These are phyloP conservation scores for Poecilia wingei DNA, from an alignment of 2,797 vertebrate species.

Conservation along the genomic window DNA sequence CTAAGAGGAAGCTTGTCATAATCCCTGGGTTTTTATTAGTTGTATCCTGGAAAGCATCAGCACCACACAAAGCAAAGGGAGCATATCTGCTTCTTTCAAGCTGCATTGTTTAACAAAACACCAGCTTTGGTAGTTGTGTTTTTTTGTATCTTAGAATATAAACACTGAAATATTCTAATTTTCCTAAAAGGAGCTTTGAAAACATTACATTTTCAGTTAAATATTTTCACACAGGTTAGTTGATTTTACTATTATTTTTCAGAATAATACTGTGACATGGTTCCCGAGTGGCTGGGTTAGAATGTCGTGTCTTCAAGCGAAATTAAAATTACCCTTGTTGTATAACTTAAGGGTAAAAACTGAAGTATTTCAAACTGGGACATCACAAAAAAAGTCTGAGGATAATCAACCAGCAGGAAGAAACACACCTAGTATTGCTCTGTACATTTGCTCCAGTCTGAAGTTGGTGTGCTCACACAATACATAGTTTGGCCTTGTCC, in stretches of 20 bases:
- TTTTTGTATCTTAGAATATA: not conserved
- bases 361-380: not conserved
- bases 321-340: not conserved
- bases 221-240: not conserved
- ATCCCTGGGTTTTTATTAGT: not conserved
- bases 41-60: not conserved
- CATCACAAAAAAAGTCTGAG: not conserved
- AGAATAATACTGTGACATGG: not conserved
- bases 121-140: not conserved
- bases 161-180: not conserved
- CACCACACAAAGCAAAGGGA: not conserved
- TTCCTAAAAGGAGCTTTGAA: not conserved
- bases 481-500: not conserved
- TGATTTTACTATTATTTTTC: not conserved
- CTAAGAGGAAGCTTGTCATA: not conserved
- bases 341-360: not conserved
- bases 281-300: not conserved
- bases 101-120: not conserved
- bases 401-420: not conserved
- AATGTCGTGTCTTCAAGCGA: not conserved
- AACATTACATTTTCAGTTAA: not conserved
- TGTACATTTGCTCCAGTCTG: not conserved
- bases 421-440: not conserved
- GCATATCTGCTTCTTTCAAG: not conserved
- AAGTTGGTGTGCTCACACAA: not conserved